Evolutionary conservation across 2,888 invertebrate species (phyloP), one percentile per base, ranked within the genome.

Genomic region (Heliconius hortense): DNA sequence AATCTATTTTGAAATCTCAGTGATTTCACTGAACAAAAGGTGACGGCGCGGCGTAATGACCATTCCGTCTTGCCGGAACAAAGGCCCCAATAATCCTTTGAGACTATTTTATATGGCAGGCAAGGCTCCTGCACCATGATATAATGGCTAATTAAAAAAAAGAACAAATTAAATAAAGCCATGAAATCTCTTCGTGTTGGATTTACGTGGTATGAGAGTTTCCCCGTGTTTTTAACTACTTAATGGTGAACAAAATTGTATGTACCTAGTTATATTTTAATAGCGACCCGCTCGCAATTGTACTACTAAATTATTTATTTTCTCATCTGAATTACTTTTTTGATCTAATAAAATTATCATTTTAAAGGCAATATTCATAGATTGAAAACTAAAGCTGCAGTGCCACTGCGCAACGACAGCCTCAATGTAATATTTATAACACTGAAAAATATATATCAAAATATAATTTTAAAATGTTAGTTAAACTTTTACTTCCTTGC

Each of bases 11-110:
- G 76, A 78, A 72, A 66, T 73, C 76, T 73, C 75, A 70, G 79
- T 73, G 76, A 78, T 78, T 77, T 70, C 69, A 60, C 72, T 60
- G 77, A 81, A 80, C 80, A 81, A 80, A 79, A 78, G 80, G 77
- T 78, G 78, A 78, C 77, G 66, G 74, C 62, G 75, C 76, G 66
- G 64, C 67, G 74, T 79, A 79, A 81, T 78, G 79, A 79, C 77
- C 79, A 76, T 76, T 79, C 76, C 76, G 72, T 79, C 78, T 77
- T 69, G 73, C 71, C 70, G 76, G 74, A 79, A 79, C 81, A 80
- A 82, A 78, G 82, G 83, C 81, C 39, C 79, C 82, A 81, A 83
- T 83, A 84, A 84, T 84, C 83, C 82, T 81, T 81, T 79, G 77
- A 76, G 76, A 81, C 82, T 81, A 75, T 74, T 77, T 79, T 76